Conservation (phyloP, 2,797 vertebrate species). For the Saxicola maurus region DNA sequence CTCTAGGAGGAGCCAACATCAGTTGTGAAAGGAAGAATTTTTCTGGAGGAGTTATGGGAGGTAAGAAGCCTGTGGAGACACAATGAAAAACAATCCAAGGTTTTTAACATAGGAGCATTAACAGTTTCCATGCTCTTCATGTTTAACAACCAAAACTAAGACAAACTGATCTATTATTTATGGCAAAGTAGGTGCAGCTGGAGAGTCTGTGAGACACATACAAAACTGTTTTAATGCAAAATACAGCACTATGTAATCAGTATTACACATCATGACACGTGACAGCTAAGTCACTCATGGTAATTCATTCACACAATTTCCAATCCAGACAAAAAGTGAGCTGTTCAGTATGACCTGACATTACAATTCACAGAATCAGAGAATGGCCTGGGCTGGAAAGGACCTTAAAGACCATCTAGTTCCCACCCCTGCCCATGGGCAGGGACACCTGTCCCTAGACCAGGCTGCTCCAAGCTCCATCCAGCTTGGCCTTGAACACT, state of each 20-base stretch:
- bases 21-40: constrained; percentile 98
- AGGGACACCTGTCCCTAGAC: neutral
- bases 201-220: neutral
- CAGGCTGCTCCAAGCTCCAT: neutral
- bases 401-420: neutral
- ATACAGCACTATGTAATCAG: accelerated
- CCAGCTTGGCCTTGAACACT: neutral
- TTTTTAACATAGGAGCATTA: neutral
- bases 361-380: neutral
- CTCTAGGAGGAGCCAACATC: constrained; percentile 94
- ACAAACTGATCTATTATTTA: accelerated
- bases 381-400: neutral
- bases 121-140: accelerated
- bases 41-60: constrained; percentile 94
- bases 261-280: accelerated
- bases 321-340: neutral
- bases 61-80: constrained; percentile 85
- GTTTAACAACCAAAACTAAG: neutral
- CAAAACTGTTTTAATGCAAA: neutral
- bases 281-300: neutral
- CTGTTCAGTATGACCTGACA: neutral
- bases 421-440: neutral
- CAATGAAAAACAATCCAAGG: neutral
- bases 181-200: neutral
- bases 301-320: accelerated